Base-by-base conservation (phyloP, 2,113 vertebrate species). In the Heterotilapia buettikoferi region DNA sequence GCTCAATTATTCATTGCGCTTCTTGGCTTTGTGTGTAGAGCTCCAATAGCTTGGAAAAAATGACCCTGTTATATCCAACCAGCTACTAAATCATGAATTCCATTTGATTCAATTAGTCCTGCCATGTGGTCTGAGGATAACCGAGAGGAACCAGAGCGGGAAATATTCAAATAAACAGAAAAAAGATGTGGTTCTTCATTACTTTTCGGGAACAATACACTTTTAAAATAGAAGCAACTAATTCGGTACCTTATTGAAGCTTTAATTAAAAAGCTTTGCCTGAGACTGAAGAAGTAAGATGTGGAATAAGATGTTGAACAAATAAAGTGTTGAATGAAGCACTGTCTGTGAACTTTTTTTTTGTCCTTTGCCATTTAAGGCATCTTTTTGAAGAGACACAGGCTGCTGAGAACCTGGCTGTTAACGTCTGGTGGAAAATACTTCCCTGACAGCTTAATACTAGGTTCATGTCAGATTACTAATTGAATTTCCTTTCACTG, bases 71-170 rank as follows among this genome's bases (percentile, higher is more conserved):
- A 53, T 38, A 94, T 89, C 84, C 86, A 73, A 91, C 79, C 92
- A 88, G 84, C 94, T 94, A 93, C 90, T 96, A 94, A 95, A 95
- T 94, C 90, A 92, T 84, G 86, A 93, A 93, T 89, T 93, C 63
- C 84, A 84, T 80, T 85, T 90, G 89, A 95, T 94, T 94, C 86
- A 91, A 92, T 95, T 93, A 95, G 84, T 79, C 84, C 80, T 63
- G 86, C 89, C 83, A 66, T 90, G 89, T 88, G 92, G 86, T 90
- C 59, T 56, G 56, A 10, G 84, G 68, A 88, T 54, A 89, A 91
- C 76, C 9, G 71, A 76, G 88, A 83, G 78, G 47, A 90, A 86
- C 21, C 81, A 54, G 85, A 84, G 57, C 6, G 50, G 86, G 81
- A 86, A 61, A 59, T 10, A 33, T 36, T 16, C 33, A 76, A 56